A percentile compares a stretch with the other conserved stretches of the same genome.
Conservation (phyloP, 2,888 invertebrate genomes). For the Suillia variegata region DNA sequence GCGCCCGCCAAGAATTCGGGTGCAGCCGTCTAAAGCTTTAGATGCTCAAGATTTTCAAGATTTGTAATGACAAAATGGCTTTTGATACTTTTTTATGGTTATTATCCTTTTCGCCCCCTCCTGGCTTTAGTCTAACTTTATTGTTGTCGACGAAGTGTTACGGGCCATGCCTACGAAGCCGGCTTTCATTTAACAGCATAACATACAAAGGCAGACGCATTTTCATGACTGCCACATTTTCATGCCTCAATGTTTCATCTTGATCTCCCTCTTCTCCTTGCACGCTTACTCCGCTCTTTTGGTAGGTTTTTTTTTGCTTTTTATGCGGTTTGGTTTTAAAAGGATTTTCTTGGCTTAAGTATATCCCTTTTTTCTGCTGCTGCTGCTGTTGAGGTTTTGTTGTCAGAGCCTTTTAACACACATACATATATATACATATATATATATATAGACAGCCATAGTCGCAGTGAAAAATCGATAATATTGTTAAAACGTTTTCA, state of each 20-base stretch:
- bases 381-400: background rate
- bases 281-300: too few species aligned
- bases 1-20: conserved; percentile 7
- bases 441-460: too few species aligned
- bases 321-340: conserved; percentile 1
- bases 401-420: too few species aligned
- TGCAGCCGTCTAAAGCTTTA: too few species aligned
- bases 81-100: conserved; percentile 27
- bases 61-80: conserved; percentile 47
- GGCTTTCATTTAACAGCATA: background rate
- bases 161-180: background rate
- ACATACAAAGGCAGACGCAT: too few species aligned
- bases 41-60: conserved; percentile 35
- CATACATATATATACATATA: too few species aligned
- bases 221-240: too few species aligned
- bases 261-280: too few species aligned
- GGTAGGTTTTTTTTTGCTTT: too few species aligned
- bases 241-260: too few species aligned
- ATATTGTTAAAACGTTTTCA: background rate
- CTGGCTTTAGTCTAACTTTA: conserved; percentile 10
- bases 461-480: background rate
- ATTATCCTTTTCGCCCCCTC: conserved; percentile 1
- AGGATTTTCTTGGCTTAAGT: background rate
- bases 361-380: background rate
- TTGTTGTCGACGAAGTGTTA: background rate